Evolutionary conservation across 53 echinoderm and acorn worm genomes (phyloP).

Genomic region (Antedon mediterranea): DNA sequence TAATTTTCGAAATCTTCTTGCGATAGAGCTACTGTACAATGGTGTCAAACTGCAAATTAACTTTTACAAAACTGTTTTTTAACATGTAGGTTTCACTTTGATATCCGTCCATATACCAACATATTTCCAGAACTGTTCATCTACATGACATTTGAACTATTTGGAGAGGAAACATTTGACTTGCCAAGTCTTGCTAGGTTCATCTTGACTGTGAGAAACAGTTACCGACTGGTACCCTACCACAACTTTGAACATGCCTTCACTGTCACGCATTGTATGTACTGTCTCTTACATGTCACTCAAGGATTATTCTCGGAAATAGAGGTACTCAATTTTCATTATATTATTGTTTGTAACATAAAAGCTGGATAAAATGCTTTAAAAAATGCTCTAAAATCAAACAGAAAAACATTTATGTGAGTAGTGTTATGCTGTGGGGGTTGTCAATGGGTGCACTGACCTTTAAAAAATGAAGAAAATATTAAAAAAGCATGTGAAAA

Average conservation of each 20-base stretch:
- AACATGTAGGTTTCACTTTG: conserved; percentile 60
- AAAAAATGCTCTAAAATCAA: too few species aligned
- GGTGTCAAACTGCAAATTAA: not conserved
- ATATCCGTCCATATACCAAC: conserved; percentile 34
- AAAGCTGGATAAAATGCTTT: too few species aligned
- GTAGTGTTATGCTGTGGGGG: too few species aligned
- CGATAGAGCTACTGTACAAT: too few species aligned
- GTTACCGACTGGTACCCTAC: conserved; percentile 63
- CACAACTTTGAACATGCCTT: conserved; percentile 88
- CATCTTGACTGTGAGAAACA: conserved; percentile 69
- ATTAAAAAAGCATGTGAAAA: too few species aligned
- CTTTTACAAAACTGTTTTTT: not conserved
- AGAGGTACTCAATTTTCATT: conserved; percentile 40
- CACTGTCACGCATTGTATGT: conserved; percentile 78
- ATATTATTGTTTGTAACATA: not conserved
- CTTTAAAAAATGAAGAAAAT: too few species aligned
- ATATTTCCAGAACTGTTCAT: conserved; percentile 57
- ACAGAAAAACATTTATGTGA: too few species aligned
- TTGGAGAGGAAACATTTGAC: conserved; percentile 79
- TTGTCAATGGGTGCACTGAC: too few species aligned
- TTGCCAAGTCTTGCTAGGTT: conserved; percentile 43
- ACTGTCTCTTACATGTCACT: conserved; percentile 20
- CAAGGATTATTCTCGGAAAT: conserved; percentile 44
- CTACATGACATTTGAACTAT: conserved; percentile 55
- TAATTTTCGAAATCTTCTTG: too few species aligned